Conservation (phyloP, 2,888 invertebrate species). For the Trichopria drosophilae region DNA sequence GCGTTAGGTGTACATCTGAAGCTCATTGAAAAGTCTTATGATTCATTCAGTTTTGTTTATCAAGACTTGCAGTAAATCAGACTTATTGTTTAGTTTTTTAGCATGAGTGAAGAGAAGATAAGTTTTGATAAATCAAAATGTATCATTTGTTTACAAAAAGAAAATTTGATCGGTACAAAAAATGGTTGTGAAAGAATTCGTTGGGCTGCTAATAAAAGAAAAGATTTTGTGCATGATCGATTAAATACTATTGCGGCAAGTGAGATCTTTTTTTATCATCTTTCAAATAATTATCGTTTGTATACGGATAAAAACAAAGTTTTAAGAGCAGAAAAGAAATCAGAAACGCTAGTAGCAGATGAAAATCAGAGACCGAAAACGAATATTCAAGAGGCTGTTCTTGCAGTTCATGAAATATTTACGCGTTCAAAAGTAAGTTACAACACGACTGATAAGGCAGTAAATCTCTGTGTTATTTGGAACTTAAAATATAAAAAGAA, state of each 20-base stretch:
- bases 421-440: slow-evolving; percentile 1
- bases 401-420: too few species aligned
- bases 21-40: too few species aligned
- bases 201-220: too few species aligned
- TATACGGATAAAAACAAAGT: slow-evolving; percentile 19
- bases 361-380: neutral
- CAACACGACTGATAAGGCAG: neutral
- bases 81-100: too few species aligned
- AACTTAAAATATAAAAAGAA: neutral
- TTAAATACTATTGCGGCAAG: too few species aligned
- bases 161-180: slow-evolving; percentile 1
- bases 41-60: too few species aligned
- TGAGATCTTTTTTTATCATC: slow-evolving; percentile 19
- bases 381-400: neutral
- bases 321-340: neutral
- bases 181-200: slow-evolving; percentile 17
- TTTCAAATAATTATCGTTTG: slow-evolving; percentile 16
- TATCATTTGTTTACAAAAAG: slow-evolving; percentile 15
- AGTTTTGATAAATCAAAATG: slow-evolving; percentile 11
- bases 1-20: too few species aligned
- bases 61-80: too few species aligned
- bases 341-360: neutral
- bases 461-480: slow-evolving; percentile 12
- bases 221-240: too few species aligned
- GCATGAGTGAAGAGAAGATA: too few species aligned